Evolutionary conservation across 2,888 invertebrate genomes (phyloP), one percentile per base, ranked within the genome.

Genomic region (Digitonthophagus gazella): DNA sequence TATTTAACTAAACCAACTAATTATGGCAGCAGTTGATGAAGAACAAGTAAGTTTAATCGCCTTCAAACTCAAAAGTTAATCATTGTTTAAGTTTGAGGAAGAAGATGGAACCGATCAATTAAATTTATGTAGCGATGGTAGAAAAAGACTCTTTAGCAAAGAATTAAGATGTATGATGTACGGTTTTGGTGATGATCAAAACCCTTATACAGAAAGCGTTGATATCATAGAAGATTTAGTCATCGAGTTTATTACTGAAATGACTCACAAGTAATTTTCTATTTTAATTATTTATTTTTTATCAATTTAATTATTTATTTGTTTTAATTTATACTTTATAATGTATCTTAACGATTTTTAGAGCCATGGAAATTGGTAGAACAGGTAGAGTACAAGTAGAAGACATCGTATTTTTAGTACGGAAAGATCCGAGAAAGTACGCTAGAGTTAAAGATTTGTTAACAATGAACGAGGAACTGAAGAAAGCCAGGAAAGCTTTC

Each of bases 121-220:
- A 69, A 91, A 89, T 1, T 72, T 83, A 15, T 78, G 79, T 67
- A 82, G 83, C 72, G 82, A 85, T 66, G 94, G 93, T 2, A 86
- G 93, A 28, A 96, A 96, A 81, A 86, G 96, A 58, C 81, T 96
- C 1, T 96, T 96, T 76, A 95, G 95, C 69, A 96, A 96, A 83
- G 96, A 96, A 82, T 83, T 98, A 57, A 87, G 97, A 22, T 96
- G 96, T 76, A 99, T 99, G 98, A 97, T 99, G 96, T 99, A 96
- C 82, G 99, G 99, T 0, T 99, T 99, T 86, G 99, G 99, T 2
- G 99, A 99, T 83, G 98, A 99, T 81, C 96, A 97, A 82, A 98
- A 98, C 84, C 98, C 99, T 0, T 98, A 97, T 79, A 98, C 98
- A 0, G 98, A 99, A 84, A 97, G 97, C 80, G 97, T 99, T 0